Base-by-base conservation (phyloP, 2,888 invertebrate genomes). In the Chesias legatella region DNA sequence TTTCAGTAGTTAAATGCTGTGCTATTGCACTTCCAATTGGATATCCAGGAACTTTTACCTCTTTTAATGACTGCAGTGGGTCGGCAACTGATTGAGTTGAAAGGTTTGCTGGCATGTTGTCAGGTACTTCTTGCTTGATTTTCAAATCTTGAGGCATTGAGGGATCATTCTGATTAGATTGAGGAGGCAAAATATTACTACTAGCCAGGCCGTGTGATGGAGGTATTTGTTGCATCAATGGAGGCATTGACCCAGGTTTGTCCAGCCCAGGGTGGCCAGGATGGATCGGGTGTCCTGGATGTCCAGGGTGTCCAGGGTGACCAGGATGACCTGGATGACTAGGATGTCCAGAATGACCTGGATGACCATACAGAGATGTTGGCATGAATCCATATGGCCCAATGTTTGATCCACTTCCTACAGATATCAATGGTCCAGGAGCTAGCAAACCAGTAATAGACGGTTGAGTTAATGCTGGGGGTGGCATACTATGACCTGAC, bases 1-100 rank as follows among this genome's bases (percentile, higher is more conserved):
- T 81, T 58, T 88, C 88, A 25, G 83, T 85, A 55, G 70, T 84
- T 51, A 85, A 68, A 66, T 88, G 84, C 56, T 85, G 85, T 37
- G 85, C 81, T 61, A 86, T 85, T 13, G 86, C 78, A 73, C 84
- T 85, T 48, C 90, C 90, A 28, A 91, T 89, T 43, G 92, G 90
- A 65, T 91, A 92, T 22, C 93, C 93, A 24, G 93, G 93, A 6
- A 94, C 94, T 88, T 94, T 94, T 0, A 94, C 94, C 72, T 94
- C 94, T 67, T 94, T 93, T 6, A 94, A 79, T 53, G 94, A 94
- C 64, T 94, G 94, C 50, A 94, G 69, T 1, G 94, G 94, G 83
- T 94, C 94, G 13, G 90, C 75, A 36, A 85, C 81, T 41, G 81
- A 77, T 47, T 89, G 90, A 30, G 90, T 88, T 26, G 89, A 88